phyloP scores from a whole-genome alignment of 2,113 vertebrate genomes.

The Siphamia tubifer region DNA sequence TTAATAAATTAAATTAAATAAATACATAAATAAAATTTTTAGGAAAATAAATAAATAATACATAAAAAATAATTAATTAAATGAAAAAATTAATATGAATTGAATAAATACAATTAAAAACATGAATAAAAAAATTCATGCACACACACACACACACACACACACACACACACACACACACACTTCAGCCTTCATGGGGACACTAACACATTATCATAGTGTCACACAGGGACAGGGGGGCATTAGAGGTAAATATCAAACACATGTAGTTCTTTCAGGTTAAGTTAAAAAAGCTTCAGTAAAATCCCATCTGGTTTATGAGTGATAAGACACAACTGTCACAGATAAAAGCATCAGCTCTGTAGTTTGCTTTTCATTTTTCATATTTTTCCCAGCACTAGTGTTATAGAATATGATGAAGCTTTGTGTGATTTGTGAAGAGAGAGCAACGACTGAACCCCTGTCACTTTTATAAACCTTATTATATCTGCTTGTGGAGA shows the following conservation, averaged over 20 bases:
- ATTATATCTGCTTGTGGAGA: not conserved
- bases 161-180: too few relatives aligned
- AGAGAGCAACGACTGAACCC: not conserved
- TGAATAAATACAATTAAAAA: too few relatives aligned
- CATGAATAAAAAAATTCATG: too few relatives aligned
- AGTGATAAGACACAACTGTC: constrained; percentile 36
- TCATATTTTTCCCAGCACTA: not conserved
- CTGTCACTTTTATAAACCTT: constrained; percentile 9
- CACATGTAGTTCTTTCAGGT: constrained; percentile 18
- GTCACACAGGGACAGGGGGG: constrained; percentile 8
- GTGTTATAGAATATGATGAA: not conserved
- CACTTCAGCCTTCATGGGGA: not conserved
- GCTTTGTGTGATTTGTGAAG: not conserved
- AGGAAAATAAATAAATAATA: too few relatives aligned
- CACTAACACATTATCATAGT: constrained; percentile 10
- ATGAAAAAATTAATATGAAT: too few relatives aligned
- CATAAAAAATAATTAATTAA: too few relatives aligned
- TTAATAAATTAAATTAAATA: too few relatives aligned
- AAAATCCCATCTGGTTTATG: constrained; percentile 28
- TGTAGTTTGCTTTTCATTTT: constrained; percentile 2
- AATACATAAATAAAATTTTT: too few relatives aligned
- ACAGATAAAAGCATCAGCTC: constrained; percentile 35
- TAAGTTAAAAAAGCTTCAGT: not conserved
- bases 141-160: too few relatives aligned
- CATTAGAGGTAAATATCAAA: constrained; percentile 46